Percentiles rank a stretch among this genome's conserved stretches.
phyloP scores from a whole-genome alignment of 2,888 invertebrate species.

The Yponomeuta malinellus region DNA sequence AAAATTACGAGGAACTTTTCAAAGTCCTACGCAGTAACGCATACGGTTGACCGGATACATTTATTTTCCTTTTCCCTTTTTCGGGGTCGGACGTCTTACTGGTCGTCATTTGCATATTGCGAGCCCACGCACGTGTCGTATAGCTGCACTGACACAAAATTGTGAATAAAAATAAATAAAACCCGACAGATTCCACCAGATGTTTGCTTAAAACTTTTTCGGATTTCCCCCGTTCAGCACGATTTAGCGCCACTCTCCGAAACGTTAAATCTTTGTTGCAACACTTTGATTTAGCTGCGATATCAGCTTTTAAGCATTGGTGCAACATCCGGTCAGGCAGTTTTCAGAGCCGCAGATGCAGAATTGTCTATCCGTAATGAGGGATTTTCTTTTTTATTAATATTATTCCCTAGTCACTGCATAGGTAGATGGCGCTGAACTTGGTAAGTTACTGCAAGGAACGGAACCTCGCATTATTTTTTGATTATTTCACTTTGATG shows the following conservation, averaged over 20 bases:
- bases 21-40: conserved; percentile 40
- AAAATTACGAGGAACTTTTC: conserved; percentile 14
- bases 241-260: background rate
- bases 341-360: background rate
- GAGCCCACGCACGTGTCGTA: conserved; percentile 42
- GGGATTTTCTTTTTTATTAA: no score
- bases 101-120: conserved; percentile 54
- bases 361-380: background rate
- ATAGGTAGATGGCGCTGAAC: no score
- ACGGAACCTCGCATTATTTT: no score
- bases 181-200: conserved; percentile 1
- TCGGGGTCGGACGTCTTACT: conserved; percentile 68
- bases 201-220: background rate
- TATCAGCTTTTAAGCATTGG: background rate
- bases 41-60: conserved; percentile 55
- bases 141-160: conserved; percentile 11
- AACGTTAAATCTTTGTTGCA: background rate
- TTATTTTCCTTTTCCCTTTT: conserved; percentile 67
- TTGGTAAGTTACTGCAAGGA: no score
- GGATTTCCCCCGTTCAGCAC: background rate
- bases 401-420: no score
- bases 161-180: conserved; percentile 9
- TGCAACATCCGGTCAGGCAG: background rate
- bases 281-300: background rate
- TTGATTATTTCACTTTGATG: no score